Conservation (phyloP, 2,113 vertebrate species). For the Proterorhinus semilunaris region DNA sequence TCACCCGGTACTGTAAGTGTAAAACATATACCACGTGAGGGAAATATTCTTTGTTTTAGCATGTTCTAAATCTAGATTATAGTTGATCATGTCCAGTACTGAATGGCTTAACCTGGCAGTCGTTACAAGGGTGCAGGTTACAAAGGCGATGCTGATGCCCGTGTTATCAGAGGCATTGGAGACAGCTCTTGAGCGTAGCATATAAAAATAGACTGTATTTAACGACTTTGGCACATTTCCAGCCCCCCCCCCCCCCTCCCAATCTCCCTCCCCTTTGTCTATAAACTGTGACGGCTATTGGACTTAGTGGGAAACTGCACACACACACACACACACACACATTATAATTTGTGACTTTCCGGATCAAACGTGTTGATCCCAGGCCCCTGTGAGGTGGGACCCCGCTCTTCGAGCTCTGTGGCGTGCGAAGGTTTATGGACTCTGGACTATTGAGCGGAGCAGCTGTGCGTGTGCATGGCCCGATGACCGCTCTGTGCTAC, state of each 20-base stretch:
- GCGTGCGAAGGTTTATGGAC: constrained; percentile 14
- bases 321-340: constrained; percentile 30
- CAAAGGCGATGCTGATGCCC: constrained; percentile 48
- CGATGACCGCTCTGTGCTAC: constrained; percentile 41
- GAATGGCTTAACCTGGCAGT: constrained; percentile 52
- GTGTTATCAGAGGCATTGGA: constrained; percentile 43
- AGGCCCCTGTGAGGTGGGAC: constrained; percentile 36
- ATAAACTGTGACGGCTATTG: constrained; percentile 64
- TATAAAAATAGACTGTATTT: constrained; percentile 49
- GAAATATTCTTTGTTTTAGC: too few relatives aligned
- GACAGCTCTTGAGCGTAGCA: constrained; percentile 49
- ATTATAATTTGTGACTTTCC: constrained; percentile 57
- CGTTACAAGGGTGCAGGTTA: not conserved
- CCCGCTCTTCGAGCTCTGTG: constrained; percentile 26
- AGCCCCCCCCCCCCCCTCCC: constrained; percentile 1
- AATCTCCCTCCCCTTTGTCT: constrained; percentile 34
- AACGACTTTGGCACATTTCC: constrained; percentile 59
- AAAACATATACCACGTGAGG: too few relatives aligned
- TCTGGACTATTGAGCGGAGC: constrained; percentile 64
- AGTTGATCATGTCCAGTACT: too few relatives aligned
- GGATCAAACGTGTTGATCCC: constrained; percentile 64
- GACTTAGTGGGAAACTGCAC: constrained; percentile 30
- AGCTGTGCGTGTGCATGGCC: constrained; percentile 35
- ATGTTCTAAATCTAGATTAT: too few relatives aligned
- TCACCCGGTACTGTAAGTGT: too few relatives aligned